A percentile compares a stretch with the other conserved stretches of the same genome.
phyloP scores from a whole-genome alignment of 2,888 invertebrate genomes.

The Meteorus cinctellus region DNA sequence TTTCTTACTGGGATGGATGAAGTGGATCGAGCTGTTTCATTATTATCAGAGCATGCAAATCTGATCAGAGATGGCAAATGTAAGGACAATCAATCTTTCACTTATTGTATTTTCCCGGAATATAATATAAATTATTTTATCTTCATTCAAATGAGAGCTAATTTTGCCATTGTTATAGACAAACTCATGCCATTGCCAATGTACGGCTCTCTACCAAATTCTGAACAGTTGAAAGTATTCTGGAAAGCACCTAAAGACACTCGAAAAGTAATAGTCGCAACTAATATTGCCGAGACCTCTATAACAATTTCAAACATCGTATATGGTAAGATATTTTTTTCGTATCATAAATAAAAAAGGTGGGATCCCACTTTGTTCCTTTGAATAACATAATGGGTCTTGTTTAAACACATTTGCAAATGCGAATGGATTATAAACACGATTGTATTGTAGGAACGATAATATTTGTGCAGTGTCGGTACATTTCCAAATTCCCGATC shows the following conservation, averaged over 20 bases:
- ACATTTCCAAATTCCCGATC: background rate
- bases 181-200: slow-evolving; percentile 86
- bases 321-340: slow-evolving; percentile 79
- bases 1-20: slow-evolving; percentile 97
- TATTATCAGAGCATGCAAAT: slow-evolving; percentile 79
- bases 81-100: slow-evolving; percentile 48
- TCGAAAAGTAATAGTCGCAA: slow-evolving; percentile 93
- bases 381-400: no score
- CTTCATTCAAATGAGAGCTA: background rate
- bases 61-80: slow-evolving; percentile 74
- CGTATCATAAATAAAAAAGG: background rate
- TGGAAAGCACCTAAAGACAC: slow-evolving; percentile 80
- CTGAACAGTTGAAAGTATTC: slow-evolving; percentile 89
- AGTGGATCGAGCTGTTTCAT: slow-evolving; percentile 84
- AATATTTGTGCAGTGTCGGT: background rate
- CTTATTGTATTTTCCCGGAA: no score
- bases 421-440: no score
- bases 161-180: slow-evolving; percentile 60
- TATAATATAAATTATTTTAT: background rate
- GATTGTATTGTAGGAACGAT: no score
- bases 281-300: slow-evolving; percentile 98
- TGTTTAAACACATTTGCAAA: no score
- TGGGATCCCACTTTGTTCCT: background rate
- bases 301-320: slow-evolving; percentile 95
- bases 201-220: slow-evolving; percentile 91